Conservation (phyloP, 1,140 invertebrate genomes). For the Drosophila ficusphila region DNA sequence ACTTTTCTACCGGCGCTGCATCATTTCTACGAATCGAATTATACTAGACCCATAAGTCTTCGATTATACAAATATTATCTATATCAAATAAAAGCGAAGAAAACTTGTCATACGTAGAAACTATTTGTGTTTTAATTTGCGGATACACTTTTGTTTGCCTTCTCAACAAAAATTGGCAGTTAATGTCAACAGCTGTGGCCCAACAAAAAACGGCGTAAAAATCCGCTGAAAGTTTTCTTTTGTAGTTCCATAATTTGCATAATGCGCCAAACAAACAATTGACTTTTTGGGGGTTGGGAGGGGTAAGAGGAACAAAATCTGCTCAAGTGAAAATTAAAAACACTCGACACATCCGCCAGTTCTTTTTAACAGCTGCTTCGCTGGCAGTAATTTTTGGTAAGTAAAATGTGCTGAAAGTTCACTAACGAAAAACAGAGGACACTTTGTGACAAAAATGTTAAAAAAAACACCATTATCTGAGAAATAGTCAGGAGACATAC, state of each 20-base stretch:
- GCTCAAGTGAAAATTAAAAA: slow-evolving; percentile 50
- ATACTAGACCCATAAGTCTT: slow-evolving; percentile 35
- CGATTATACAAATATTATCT: slow-evolving; percentile 33
- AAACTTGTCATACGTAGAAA: slow-evolving; percentile 20
- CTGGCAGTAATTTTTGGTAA: slow-evolving; percentile 10
- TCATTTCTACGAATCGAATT: slow-evolving; percentile 50
- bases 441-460: background rate
- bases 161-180: slow-evolving; percentile 15
- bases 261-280: slow-evolving; percentile 50
- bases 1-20: slow-evolving; percentile 41
- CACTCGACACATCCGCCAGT: slow-evolving; percentile 40
- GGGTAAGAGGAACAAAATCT: slow-evolving; percentile 12
- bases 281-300: slow-evolving; percentile 16
- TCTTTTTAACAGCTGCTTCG: slow-evolving; percentile 25
- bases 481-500: no score
- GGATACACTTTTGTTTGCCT: background rate
- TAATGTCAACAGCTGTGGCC: slow-evolving; percentile 37
- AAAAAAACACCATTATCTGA: no score
- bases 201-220: slow-evolving; percentile 16
- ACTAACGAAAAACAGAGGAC: background rate
- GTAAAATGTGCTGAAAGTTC: slow-evolving; percentile 5
- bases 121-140: slow-evolving; percentile 5
- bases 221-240: slow-evolving; percentile 33
- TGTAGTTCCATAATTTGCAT: slow-evolving; percentile 52
- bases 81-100: slow-evolving; percentile 42